A percentile compares a stretch with the other conserved stretches of the same genome.
phyloP scores from a whole-genome alignment of 1,140 invertebrate genomes.

The Drosophila yakuba region DNA sequence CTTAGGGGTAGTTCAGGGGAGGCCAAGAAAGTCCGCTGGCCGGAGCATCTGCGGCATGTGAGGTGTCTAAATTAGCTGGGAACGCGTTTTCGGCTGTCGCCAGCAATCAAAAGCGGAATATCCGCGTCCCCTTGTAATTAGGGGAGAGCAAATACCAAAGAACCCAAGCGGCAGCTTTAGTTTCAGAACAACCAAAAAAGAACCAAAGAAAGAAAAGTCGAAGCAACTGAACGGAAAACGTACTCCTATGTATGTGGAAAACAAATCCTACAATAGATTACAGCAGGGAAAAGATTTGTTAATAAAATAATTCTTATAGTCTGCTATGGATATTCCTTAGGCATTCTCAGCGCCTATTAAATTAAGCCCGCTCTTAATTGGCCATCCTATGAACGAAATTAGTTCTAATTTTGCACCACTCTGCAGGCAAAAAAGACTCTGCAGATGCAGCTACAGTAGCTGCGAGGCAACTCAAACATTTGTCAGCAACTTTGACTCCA shows the following conservation, averaged over 20 bases:
- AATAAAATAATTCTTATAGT: too few species aligned
- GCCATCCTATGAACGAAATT: slow-evolving; percentile 2
- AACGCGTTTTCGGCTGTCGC: slow-evolving; percentile 76
- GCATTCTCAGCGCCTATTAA: background rate
- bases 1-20: background rate
- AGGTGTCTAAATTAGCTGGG: slow-evolving; percentile 84
- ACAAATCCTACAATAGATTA: background rate
- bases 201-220: background rate
- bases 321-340: too few species aligned
- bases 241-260: background rate
- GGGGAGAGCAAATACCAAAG: slow-evolving; percentile 59
- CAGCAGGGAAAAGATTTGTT: too few species aligned
- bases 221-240: background rate
- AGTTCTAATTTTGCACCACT: slow-evolving; percentile 6
- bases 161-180: slow-evolving; percentile 12
- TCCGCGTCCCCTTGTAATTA: slow-evolving; percentile 65
- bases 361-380: slow-evolving; percentile 5
- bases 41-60: slow-evolving; percentile 66
- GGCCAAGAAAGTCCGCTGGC: slow-evolving; percentile 3
- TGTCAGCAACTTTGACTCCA: slow-evolving; percentile 50
- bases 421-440: background rate
- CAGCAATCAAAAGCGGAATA: slow-evolving; percentile 75
- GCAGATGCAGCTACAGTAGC: slow-evolving; percentile 30
- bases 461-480: slow-evolving; percentile 51
- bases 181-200: slow-evolving; percentile 8